phyloP scores from a whole-genome alignment of 2,888 invertebrate species.

The Pycnomerus fuliginosus region DNA sequence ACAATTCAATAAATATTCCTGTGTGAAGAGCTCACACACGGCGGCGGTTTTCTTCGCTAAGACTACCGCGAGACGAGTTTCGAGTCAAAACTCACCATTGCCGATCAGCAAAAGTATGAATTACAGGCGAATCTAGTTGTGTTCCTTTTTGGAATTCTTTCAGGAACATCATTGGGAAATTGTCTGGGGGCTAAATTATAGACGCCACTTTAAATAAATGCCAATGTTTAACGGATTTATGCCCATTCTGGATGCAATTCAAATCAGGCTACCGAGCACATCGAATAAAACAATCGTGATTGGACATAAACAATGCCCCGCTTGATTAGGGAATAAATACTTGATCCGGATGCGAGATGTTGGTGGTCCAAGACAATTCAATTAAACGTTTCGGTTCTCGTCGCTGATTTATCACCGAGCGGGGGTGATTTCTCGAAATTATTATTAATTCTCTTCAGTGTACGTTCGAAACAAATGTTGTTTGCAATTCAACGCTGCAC shows the following conservation, averaged over 20 bases:
- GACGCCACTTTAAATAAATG: too few relatives aligned
- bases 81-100: too few relatives aligned
- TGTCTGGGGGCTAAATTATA: too few relatives aligned
- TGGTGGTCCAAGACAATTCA: slow-evolving; percentile 52
- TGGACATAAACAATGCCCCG: slow-evolving; percentile 49
- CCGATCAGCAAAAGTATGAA: too few relatives aligned
- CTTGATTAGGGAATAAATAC: slow-evolving; percentile 52
- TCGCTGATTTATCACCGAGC: too few relatives aligned
- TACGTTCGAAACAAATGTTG: too few relatives aligned
- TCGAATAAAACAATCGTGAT: slow-evolving; percentile 45
- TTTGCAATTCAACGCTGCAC: slow-evolving; percentile 3
- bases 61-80: slow-evolving; percentile 3
- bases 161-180: too few relatives aligned
- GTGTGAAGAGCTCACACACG: slow-evolving; percentile 27
- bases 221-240: slow-evolving; percentile 49
- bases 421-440: too few relatives aligned
- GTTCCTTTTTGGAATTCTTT: too few relatives aligned
- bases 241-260: slow-evolving; percentile 47
- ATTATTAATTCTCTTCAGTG: too few relatives aligned
- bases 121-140: too few relatives aligned
- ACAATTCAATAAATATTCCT: slow-evolving; percentile 38
- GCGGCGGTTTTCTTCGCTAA: slow-evolving; percentile 25
- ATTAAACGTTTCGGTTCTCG: too few relatives aligned
- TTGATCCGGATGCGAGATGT: slow-evolving; percentile 40
- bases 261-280: slow-evolving; percentile 46